A percentile compares a stretch with the other conserved stretches of the same genome.
Conservation (phyloP, 2,113 vertebrate species). For the Beaufortia kweichowensis region DNA sequence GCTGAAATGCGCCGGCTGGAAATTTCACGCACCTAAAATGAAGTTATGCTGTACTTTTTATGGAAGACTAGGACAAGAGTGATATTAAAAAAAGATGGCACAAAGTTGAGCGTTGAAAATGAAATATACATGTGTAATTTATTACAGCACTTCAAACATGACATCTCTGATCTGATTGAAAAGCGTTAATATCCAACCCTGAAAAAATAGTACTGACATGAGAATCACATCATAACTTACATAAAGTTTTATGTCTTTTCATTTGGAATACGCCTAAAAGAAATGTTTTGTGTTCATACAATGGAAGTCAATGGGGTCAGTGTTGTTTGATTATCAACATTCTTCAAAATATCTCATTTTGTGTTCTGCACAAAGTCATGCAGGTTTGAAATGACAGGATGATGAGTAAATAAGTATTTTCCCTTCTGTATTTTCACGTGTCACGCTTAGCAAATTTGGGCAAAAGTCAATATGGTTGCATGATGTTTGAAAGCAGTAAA, state of each 20-base stretch:
- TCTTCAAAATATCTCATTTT: no score
- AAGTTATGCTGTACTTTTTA: conserved; percentile 5
- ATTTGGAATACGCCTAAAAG: neutral
- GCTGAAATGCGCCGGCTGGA: conserved; percentile 25
- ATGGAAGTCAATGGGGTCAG: no score
- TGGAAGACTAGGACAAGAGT: neutral
- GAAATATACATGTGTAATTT: neutral
- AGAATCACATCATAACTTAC: neutral
- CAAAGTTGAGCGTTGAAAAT: conserved; percentile 27
- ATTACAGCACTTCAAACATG: conserved; percentile 24
- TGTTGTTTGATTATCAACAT: no score
- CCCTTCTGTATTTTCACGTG: no score
- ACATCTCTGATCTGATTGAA: neutral
- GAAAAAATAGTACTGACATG: conserved; percentile 1
- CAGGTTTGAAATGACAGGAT: no score
- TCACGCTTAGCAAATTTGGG: no score
- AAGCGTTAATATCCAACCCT: neutral
- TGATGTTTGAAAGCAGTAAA: no score
- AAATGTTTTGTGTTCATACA: neutral
- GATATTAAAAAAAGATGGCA: conserved; percentile 24
- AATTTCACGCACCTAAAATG: conserved; percentile 21
- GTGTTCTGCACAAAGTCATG: no score
- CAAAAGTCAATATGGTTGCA: no score
- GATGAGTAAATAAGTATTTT: no score
- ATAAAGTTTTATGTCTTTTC: conserved; percentile 9